phyloP scores from a whole-genome alignment of 2,797 vertebrate genomes.

The Sebastes kiyomatsui region DNA sequence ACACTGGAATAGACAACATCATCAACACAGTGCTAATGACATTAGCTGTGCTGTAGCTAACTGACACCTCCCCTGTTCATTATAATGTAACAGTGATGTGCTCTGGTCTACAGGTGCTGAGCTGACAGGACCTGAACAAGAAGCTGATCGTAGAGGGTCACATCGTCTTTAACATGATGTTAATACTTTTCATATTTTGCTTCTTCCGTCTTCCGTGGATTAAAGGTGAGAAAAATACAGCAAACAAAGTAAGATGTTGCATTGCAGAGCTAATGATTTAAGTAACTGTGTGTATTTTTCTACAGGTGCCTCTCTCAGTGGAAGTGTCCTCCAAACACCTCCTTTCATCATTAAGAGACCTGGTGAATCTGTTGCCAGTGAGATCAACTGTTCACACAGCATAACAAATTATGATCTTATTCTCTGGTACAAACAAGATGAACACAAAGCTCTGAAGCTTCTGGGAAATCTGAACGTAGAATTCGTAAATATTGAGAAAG shows the following conservation, averaged over 20 bases:
- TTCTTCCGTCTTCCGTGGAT: too few relatives aligned
- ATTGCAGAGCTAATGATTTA: too few relatives aligned
- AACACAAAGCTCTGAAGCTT: neutral
- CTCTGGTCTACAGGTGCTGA: too few relatives aligned
- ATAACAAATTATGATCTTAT: conserved; percentile 19
- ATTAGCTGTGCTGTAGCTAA: neutral
- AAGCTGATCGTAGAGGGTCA: neutral
- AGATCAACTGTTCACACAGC: conserved; percentile 47
- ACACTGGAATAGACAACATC: too few relatives aligned
- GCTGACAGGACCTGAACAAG: neutral
- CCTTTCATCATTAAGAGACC: too few relatives aligned
- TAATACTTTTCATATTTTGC: too few relatives aligned
- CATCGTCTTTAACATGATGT: neutral
- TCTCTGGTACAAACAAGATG: conserved; percentile 60
- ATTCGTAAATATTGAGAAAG: neutral
- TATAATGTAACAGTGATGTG: neutral
- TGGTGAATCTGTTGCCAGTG: conserved; percentile 19
- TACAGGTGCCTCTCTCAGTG: too few relatives aligned
- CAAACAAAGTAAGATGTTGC: too few relatives aligned
- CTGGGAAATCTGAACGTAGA: neutral
- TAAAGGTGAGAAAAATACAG: too few relatives aligned
- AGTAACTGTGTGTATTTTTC: too few relatives aligned
- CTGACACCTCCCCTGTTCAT: neutral
- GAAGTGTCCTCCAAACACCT: too few relatives aligned
- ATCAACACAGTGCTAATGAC: too few relatives aligned